These are phyloP conservation scores for Lamellibrachia columna DNA, from an alignment of 2,888 invertebrate genomes.

Conservation along the genomic window DNA sequence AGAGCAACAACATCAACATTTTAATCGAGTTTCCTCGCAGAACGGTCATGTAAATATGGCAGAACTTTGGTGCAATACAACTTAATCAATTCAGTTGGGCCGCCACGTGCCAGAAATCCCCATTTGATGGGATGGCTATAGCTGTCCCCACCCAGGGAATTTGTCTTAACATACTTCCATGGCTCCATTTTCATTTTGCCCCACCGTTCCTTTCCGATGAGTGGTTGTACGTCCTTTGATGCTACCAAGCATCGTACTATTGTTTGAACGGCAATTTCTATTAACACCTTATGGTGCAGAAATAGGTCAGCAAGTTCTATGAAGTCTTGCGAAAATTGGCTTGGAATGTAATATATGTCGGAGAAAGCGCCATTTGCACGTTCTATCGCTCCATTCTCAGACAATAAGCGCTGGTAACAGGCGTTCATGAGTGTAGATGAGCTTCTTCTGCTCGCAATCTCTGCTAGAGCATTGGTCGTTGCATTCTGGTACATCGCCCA, in stretches of 20 bases:
- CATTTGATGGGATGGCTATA: constrained; percentile 37
- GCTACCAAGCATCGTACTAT: constrained; percentile 36
- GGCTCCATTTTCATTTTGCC: constrained; percentile 32
- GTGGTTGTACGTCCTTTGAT: constrained; percentile 24
- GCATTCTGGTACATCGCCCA: constrained; percentile 39
- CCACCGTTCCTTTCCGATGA: constrained; percentile 34
- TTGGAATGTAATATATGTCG: constrained; percentile 43
- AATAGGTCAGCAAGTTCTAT: constrained; percentile 29
- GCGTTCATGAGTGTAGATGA: constrained; percentile 17
- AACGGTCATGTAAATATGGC: constrained; percentile 36
- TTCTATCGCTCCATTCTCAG: constrained; percentile 34
- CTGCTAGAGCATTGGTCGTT: constrained; percentile 23
- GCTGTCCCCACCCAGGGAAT: constrained; percentile 32
- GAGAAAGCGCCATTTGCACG: constrained; percentile 39
- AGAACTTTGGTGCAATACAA: constrained; percentile 36
- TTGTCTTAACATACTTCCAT: constrained; percentile 37
- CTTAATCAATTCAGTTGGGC: neutral
- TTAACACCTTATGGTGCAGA: too few relatives aligned
- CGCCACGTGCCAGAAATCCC: constrained; percentile 34
- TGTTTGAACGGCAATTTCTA: constrained; percentile 42
- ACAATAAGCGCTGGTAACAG: constrained; percentile 34
- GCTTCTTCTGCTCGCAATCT: neutral
- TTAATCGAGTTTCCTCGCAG: constrained; percentile 21
- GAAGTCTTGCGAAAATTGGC: constrained; percentile 33
- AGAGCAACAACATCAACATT: too few relatives aligned